Base-by-base conservation (phyloP, 2,888 invertebrate genomes). In the Xestia xanthographa region DNA sequence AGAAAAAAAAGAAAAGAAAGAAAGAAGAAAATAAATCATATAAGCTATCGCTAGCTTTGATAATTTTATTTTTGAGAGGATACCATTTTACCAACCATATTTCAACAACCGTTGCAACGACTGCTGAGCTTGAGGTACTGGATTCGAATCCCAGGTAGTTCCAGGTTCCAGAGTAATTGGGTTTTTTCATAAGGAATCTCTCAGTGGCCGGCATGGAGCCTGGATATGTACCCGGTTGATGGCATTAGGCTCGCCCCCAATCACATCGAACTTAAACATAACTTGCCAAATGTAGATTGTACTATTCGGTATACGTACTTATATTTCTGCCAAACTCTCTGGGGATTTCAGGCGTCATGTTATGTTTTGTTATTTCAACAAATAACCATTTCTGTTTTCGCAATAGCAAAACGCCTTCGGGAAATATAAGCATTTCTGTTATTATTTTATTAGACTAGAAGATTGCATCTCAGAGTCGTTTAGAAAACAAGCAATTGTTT, bases 401-500 rank as follows among this genome's bases (percentile, higher is more conserved):
- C 17, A 58, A 58, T 20, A 5, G 58, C 29, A 60, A 60, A 34
- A 20, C 20, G 11, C 75, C 41, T 41, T 48, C 3, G 76, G 53
- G 22, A 75, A 75, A 63, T 75, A 75, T 11, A 53, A 26, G 11
- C 73, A 26, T 38, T 65, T 53, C 43, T 29, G 17, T 60, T 74
- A 58, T 45, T 72, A 4, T 60, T 20, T 17, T n/a, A 5, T 14
- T 11, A n/a, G 17, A 50, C 26, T 9, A 48, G 20, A 73, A 73
- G 20, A 50, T 58, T 48, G 29, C 60, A 82, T 66, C 69, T 66
- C 58, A 29, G 41, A 53, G 34, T 45, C 38, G 43, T 45, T 69
- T 79, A 50, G 72, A 72, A 83, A 81, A 66, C 22, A 38, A 43
- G 62, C 60, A 83, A 72, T 78, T 45, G 77, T 67, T 56, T 78